Percentiles rank a stretch among this genome's conserved stretches.
Conservation (phyloP, 2,888 invertebrate species). For the Pammene fasciana region DNA sequence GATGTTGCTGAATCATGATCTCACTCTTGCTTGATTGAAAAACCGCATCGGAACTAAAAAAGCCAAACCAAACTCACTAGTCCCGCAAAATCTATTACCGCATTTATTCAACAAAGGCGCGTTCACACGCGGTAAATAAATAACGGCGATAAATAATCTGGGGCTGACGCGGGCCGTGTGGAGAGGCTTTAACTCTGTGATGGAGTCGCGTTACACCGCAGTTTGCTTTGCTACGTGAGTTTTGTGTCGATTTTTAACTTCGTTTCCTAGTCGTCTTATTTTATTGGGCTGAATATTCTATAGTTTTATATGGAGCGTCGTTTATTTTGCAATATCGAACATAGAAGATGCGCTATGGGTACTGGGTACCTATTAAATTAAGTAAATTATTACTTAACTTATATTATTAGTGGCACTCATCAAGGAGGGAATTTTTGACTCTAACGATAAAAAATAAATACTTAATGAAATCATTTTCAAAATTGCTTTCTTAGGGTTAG, state of each 20-base stretch:
- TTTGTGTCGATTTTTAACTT: not conserved
- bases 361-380: too few species aligned
- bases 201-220: slow-evolving; percentile 57
- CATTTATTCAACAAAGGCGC: slow-evolving; percentile 38
- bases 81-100: slow-evolving; percentile 36
- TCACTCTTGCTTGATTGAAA: slow-evolving; percentile 29
- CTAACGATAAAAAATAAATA: too few species aligned
- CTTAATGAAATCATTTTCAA: too few species aligned
- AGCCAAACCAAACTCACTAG: slow-evolving; percentile 20
- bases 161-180: slow-evolving; percentile 71
- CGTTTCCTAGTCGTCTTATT: not conserved
- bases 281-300: too few species aligned
- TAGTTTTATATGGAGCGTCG: too few species aligned
- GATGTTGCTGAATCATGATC: not conserved
- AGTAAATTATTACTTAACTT: too few species aligned
- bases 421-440: too few species aligned
- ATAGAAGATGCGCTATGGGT: too few species aligned
- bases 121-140: slow-evolving; percentile 59
- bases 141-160: slow-evolving; percentile 80
- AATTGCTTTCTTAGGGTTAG: too few species aligned
- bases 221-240: not conserved
- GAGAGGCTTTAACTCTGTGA: slow-evolving; percentile 71
- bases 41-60: slow-evolving; percentile 12
- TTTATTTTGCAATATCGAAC: too few species aligned
- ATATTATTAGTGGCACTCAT: too few species aligned